Conservation (phyloP, 1,140 invertebrate species). For the Atta texana region DNA sequence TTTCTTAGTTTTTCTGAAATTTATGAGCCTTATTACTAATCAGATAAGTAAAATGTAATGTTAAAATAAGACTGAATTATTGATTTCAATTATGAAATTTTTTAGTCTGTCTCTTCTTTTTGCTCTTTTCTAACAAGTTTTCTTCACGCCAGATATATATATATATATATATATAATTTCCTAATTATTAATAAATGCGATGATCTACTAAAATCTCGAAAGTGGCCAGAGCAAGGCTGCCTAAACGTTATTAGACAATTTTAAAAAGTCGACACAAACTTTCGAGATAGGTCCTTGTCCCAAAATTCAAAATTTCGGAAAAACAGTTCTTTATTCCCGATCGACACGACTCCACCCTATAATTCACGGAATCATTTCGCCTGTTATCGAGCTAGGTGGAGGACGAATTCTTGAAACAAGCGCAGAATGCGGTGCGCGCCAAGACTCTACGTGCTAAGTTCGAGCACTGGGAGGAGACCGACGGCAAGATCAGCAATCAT, state of each 20-base stretch:
- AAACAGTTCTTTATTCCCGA: background rate
- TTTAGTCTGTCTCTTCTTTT: background rate
- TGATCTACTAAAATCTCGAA: background rate
- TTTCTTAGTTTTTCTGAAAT: no score
- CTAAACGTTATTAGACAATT: background rate
- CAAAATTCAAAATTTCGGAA: constrained; percentile 2
- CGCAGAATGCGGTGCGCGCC: constrained; percentile 93
- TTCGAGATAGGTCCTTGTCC: background rate
- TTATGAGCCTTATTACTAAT: no score
- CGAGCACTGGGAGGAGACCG: constrained; percentile 94
- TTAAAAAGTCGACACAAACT: background rate
- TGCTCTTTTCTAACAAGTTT: background rate
- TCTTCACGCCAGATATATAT: background rate
- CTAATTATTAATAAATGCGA: constrained; percentile 15
- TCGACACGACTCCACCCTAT: background rate
- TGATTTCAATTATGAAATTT: background rate
- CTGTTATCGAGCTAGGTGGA: constrained; percentile 81
- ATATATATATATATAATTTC: background rate
- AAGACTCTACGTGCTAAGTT: constrained; percentile 96
- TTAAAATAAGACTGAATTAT: background rate
- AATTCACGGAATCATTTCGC: background rate
- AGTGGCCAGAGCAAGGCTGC: background rate
- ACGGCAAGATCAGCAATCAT: constrained; percentile 86
- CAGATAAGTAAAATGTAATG: no score
- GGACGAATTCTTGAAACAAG: constrained; percentile 89